Evolutionary conservation across 2,113 vertebrate genomes (phyloP).

Genomic region (Ceyx cyanopectus): DNA sequence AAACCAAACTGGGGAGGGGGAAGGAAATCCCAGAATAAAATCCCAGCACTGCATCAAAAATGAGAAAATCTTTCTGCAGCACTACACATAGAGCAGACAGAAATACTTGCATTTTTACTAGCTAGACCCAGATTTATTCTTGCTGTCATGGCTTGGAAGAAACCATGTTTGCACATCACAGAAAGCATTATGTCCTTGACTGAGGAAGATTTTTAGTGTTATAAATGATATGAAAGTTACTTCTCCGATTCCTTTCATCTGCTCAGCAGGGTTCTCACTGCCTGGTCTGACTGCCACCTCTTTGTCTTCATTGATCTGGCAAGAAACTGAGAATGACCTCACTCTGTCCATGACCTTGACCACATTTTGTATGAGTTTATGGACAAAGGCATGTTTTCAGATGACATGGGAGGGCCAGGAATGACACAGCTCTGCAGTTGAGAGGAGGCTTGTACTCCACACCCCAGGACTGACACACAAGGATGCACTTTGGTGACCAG

Average conservation of each 20-base stretch:
- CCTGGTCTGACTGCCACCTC: not conserved
- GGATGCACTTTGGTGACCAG: not conserved
- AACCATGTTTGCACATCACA: not conserved
- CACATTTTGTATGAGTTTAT: not conserved
- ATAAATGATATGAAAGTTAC: not conserved
- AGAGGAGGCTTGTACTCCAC: not conserved
- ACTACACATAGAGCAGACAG: not conserved
- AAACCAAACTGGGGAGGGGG: not conserved
- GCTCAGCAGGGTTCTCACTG: not conserved
- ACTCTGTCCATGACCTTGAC: not conserved
- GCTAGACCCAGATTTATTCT: not conserved
- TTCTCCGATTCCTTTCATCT: not conserved
- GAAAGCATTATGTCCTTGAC: not conserved
- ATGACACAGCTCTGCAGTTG: not conserved
- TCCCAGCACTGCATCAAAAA: not conserved
- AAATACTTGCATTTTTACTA: not conserved
- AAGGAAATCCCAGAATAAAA: not conserved
- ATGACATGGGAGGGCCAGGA: not conserved
- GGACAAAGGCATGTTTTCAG: not conserved
- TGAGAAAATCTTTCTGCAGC: not conserved
- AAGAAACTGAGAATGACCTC: accelerated
- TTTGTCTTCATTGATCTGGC: not conserved
- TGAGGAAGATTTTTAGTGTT: not conserved
- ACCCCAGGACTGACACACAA: not conserved
- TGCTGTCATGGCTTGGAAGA: not conserved